Conservation (phyloP, 2,888 invertebrate species). For the Apomyelois bistriatella region DNA sequence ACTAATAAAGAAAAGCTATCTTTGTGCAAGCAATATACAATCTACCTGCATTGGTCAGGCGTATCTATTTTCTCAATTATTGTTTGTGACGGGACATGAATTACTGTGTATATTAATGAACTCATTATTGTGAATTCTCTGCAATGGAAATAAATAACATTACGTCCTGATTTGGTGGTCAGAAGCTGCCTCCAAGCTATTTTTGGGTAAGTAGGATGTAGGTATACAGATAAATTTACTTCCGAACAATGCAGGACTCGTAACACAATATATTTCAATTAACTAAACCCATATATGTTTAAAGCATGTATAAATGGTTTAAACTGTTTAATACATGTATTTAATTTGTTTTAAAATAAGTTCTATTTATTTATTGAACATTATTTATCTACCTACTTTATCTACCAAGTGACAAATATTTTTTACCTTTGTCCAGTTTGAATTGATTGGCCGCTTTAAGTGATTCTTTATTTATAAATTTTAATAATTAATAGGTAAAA, state of each 20-base stretch:
- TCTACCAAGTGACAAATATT: too few species aligned
- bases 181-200: conserved; percentile 48
- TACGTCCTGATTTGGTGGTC: conserved; percentile 46
- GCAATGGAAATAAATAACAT: conserved; percentile 54
- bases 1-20: conserved; percentile 51
- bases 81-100: conserved; percentile 55
- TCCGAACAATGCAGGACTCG: neutral
- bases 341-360: too few species aligned
- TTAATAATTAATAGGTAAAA: too few species aligned
- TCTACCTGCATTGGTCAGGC: conserved; percentile 67
- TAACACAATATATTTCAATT: neutral
- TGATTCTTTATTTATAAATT: too few species aligned
- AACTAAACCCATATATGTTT: too few species aligned
- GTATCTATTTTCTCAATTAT: conserved; percentile 67
- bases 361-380: too few species aligned
- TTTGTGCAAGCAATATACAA: conserved; percentile 55
- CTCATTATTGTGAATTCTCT: conserved; percentile 49
- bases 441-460: too few species aligned
- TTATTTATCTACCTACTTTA: too few species aligned
- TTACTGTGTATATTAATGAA: conserved; percentile 51
- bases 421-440: too few species aligned
- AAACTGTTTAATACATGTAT: too few species aligned
- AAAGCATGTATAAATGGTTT: too few species aligned
- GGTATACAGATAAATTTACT: conserved; percentile 39
- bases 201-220: conserved; percentile 61